A percentile compares a stretch with the other conserved stretches of the same genome.
Evolutionary conservation across 2,888 invertebrate genomes (phyloP).

Genomic region (Siphlonurus alternatus): DNA sequence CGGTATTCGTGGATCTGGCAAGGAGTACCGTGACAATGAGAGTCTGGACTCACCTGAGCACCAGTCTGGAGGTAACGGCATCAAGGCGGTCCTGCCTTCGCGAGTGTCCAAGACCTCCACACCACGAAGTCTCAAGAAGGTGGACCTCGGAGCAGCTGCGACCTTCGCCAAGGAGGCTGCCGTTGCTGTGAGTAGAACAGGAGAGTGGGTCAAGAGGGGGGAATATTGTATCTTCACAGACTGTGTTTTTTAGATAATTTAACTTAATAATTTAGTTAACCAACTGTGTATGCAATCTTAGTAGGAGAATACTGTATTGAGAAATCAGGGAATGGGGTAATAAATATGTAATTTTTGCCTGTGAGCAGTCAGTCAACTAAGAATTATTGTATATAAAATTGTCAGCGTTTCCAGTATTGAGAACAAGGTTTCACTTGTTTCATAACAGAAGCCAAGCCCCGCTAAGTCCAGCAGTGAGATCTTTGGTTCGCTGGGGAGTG

Average conservation of each 20-base stretch:
- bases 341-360: too few relatives aligned
- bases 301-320: too few relatives aligned
- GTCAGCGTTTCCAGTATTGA: neutral
- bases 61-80: conserved; percentile 6
- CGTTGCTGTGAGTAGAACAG: conserved; percentile 18
- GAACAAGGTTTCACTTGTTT: neutral
- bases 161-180: conserved; percentile 39
- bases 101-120: conserved; percentile 27
- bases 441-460: conserved; percentile 14
- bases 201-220: too few relatives aligned
- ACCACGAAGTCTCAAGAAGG: conserved; percentile 30
- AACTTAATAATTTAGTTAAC: too few relatives aligned
- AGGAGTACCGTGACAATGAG: conserved; percentile 34
- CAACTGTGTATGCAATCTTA: too few relatives aligned
- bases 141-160: conserved; percentile 50
- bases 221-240: too few relatives aligned
- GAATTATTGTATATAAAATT: too few relatives aligned
- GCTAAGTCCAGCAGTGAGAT: conserved; percentile 16
- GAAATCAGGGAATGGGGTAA: too few relatives aligned
- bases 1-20: conserved; percentile 28
- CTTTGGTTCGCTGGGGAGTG: conserved; percentile 22
- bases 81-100: conserved; percentile 10
- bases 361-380: too few relatives aligned
- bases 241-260: too few relatives aligned
- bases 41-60: conserved; percentile 17